Evolutionary conservation across 2,113 vertebrate species (phyloP).

Genomic region (Archocentrus centrarchus): DNA sequence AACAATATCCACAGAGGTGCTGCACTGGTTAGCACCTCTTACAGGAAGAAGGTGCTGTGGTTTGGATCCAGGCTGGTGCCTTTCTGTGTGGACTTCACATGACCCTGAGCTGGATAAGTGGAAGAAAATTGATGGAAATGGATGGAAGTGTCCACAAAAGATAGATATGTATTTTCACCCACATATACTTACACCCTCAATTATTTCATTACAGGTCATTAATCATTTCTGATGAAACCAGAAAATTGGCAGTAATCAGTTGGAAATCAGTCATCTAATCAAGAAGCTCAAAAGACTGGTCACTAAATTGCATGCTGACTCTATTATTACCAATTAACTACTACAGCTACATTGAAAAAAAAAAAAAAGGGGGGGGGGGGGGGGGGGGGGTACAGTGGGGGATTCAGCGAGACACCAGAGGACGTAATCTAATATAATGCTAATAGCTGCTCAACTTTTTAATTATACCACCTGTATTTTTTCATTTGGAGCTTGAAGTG

Average conservation of each 20-base stretch:
- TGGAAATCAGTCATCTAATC: background rate
- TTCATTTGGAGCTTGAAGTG: background rate
- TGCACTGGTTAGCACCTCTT: background rate
- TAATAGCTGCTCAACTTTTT: background rate
- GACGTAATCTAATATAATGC: background rate
- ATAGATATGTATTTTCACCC: background rate
- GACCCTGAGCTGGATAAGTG: background rate
- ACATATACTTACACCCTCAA: background rate
- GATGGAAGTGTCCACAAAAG: background rate
- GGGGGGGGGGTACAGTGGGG: background rate
- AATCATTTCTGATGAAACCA: background rate
- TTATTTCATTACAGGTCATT: background rate
- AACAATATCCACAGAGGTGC: background rate
- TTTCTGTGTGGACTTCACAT: background rate
- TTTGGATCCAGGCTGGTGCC: background rate
- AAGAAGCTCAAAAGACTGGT: slow-evolving; percentile 3
- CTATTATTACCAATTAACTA: slow-evolving; percentile 4
- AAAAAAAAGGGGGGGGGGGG: too few relatives aligned
- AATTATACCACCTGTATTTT: background rate
- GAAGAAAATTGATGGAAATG: background rate
- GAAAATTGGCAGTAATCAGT: slow-evolving; percentile 4
- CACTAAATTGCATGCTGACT: background rate
- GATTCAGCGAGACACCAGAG: background rate
- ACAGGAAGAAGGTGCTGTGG: background rate
- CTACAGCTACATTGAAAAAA: background rate